These are phyloP conservation scores for Acinonyx jubatus DNA, from an alignment of 2,113 vertebrate genomes.

Conservation along the genomic window DNA sequence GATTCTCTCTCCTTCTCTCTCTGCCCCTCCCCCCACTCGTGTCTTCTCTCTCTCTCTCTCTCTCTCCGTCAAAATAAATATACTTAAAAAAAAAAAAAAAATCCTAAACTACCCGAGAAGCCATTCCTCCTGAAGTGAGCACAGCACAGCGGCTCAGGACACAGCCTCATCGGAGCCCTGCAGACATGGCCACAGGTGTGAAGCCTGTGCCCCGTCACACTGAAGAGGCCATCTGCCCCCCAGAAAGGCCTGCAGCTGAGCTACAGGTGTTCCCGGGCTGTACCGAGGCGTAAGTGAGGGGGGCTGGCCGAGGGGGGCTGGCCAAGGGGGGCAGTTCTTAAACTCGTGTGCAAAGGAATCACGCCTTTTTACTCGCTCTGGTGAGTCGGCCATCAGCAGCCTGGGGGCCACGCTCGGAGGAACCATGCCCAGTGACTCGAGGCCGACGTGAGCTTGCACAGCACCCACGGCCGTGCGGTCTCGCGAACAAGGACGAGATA, in stretches of 20 bases:
- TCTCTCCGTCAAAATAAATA: too few relatives aligned
- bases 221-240: not conserved
- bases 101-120: not conserved
- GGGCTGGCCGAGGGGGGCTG: rapidly evolving
- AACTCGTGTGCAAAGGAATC: not conserved
- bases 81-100: too few relatives aligned
- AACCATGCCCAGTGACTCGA: not conserved
- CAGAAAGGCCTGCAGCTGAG: not conserved
- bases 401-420: not conserved
- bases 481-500: not conserved
- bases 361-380: not conserved
- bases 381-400: not conserved
- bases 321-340: rapidly evolving
- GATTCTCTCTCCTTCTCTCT: too few relatives aligned
- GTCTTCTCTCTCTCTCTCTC: too few relatives aligned
- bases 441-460: not conserved
- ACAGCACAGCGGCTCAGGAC: not conserved
- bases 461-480: not conserved
- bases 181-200: not conserved
- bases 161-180: not conserved
- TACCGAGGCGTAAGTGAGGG: not conserved
- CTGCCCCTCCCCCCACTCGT: too few relatives aligned
- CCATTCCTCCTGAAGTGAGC: not conserved
- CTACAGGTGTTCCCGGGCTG: not conserved
- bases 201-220: not conserved